These are phyloP conservation scores for Sarcophaga subvicina DNA, from an alignment of 2,888 invertebrate genomes.

Conservation along the genomic window DNA sequence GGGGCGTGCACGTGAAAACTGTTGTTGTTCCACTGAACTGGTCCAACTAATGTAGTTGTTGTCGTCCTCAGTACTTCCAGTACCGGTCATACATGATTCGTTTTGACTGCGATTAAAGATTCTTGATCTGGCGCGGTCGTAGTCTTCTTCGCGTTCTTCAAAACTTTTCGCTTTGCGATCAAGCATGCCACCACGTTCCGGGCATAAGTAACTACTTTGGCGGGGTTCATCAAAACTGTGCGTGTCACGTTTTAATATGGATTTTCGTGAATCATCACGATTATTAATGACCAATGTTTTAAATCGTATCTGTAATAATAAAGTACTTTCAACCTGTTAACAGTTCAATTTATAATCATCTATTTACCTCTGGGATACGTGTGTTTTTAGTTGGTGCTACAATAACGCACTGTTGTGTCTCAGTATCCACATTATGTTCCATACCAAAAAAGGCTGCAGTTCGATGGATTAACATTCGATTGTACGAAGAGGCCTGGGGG, in stretches of 20 bases:
- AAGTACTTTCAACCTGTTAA: not conserved
- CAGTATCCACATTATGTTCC: conserved; percentile 95
- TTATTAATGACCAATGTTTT: conserved; percentile 87
- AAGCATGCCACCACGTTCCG: conserved; percentile 86
- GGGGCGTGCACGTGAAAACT: conserved; percentile 71
- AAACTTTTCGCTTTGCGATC: conserved; percentile 91
- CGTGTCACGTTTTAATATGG: conserved; percentile 92
- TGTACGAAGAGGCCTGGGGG: conserved; percentile 97
- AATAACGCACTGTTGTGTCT: conserved; percentile 90
- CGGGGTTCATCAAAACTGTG: conserved; percentile 90
- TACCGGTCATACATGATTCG: conserved; percentile 54
- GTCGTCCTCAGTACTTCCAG: conserved; percentile 75
- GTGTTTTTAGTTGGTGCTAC: conserved; percentile 88
- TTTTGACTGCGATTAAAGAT: conserved; percentile 85
- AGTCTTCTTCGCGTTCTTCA: conserved; percentile 95
- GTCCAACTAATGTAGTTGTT: conserved; percentile 74
- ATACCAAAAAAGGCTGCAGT: conserved; percentile 96
- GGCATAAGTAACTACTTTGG: conserved; percentile 82
- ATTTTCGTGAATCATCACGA: conserved; percentile 87
- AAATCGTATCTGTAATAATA: conserved; percentile 84
- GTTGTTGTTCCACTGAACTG: conserved; percentile 74
- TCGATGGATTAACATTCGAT: conserved; percentile 97
- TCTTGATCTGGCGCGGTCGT: conserved; percentile 91
- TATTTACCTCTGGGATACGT: conserved; percentile 81
- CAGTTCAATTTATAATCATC: not conserved